phyloP scores from a whole-genome alignment of 2,888 invertebrate genomes.

The Miltochrista miniata region DNA sequence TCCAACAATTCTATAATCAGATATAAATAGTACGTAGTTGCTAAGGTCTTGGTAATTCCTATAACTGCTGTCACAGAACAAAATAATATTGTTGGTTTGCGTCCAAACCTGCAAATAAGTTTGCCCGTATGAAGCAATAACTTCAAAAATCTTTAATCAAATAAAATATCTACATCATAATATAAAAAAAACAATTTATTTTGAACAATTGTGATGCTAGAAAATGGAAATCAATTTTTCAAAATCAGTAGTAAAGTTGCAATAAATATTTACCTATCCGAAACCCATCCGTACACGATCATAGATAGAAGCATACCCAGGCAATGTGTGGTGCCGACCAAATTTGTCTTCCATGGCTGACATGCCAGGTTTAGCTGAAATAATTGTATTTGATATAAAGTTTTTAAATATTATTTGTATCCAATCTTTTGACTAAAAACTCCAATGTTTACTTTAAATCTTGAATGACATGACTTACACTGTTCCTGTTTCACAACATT shows the following conservation, averaged over 20 bases:
- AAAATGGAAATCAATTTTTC: too few relatives aligned
- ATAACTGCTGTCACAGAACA: constrained; percentile 54
- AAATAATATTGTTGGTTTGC: constrained; percentile 59
- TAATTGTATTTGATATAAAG: too few relatives aligned
- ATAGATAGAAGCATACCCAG: constrained; percentile 61
- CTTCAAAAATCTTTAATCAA: too few relatives aligned
- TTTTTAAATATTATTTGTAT: too few relatives aligned
- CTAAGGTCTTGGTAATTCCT: constrained; percentile 62
- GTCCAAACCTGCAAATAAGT: constrained; percentile 54
- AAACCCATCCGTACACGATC: constrained; percentile 58
- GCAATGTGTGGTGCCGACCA: constrained; percentile 66
- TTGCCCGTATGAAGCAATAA: too few relatives aligned
- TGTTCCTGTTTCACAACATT: too few relatives aligned
- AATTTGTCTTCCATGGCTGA: constrained; percentile 59
- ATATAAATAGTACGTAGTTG: constrained; percentile 55
- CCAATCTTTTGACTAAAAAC: too few relatives aligned
- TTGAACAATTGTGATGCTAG: too few relatives aligned
- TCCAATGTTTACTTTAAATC: too few relatives aligned
- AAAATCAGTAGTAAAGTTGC: too few relatives aligned
- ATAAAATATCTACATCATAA: neutral
- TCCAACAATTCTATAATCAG: constrained; percentile 61
- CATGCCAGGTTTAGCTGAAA: constrained; percentile 65
- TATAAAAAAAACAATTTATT: too few relatives aligned
- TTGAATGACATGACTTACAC: too few relatives aligned
- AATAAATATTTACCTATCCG: constrained; percentile 52